Evolutionary conservation across 2,113 vertebrate genomes (phyloP), one percentile per base, ranked within the genome.

Genomic region (Thermophis baileyi): DNA sequence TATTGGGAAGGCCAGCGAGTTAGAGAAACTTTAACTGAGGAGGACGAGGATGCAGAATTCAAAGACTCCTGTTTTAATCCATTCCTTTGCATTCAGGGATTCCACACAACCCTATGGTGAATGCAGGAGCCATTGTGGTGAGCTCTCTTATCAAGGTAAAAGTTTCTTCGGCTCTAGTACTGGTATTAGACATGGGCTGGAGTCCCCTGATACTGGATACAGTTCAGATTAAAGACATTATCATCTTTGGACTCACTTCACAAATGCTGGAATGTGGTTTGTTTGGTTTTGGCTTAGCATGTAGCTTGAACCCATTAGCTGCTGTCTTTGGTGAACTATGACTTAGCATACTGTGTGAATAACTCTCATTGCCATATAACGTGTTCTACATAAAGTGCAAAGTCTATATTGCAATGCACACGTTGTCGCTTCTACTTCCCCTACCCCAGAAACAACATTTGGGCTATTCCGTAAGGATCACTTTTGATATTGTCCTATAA

Each of bases 91-190:
- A 47, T 91, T 30, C 44, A 91, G 91, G 91, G 27, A 91, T 91
- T 87, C 91, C 91, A 27, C 81, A 91, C 81, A 91, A 91, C 53
- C 90, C 90, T 22, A 91, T 91, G 91, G 85, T 91, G 81, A 91
- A 91, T 60, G 85, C 91, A 60, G 91, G 91, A 30, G 91, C 91
- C 44, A 87, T 91, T 60, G 85, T 91, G 27, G 86, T 91, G 85
- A 91, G 81, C 30, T 91, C 91, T 60, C 91, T 91, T 54, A 57
- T 87, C 44, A 87, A 60, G 91, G 91, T 91, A 87, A 91, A 85
- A 54, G 53, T 20, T 49, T 20, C 22, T n/a, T 16, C 7, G 1
- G 24, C 14, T 53, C 51, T 24, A 44, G 10, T 50, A 24, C 54
- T 60, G 7, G 2, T 74, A 24, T 46, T 85, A 87, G 1, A 91